Evolutionary conservation across 2,888 invertebrate genomes (phyloP), one percentile per base, ranked within the genome.

Genomic region (Boloria selene): DNA sequence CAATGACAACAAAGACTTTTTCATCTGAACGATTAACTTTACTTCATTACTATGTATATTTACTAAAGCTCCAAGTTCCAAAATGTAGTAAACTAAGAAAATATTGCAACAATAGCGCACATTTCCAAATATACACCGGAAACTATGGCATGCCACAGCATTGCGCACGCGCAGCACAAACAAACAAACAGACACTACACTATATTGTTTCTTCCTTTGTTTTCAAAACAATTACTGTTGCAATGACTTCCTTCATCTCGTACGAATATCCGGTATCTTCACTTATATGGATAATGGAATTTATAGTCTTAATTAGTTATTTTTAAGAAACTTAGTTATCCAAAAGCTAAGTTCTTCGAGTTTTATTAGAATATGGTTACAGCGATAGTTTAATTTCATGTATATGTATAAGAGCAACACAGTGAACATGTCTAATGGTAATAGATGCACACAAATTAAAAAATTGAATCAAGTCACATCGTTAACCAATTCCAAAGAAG

Each of bases 111-210:
- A 38, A 52, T 47, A 53, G 51, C 51, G 26, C 53, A 65, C 63
- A 60, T 59, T 61, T 56, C 59, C 64, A 61, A 63, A 65, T 51
- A 59, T 18, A 49, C 47, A 31, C 79, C 80, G 85, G 82, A 82
- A 79, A 77, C 78, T 73, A 76, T 74, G 70, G 73, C 74, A 77
- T 77, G 72, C 79, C 77, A 73, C 71, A 65, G 72, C 73, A 73
- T 74, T 75, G 81, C 81, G 79, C 80, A 74, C 79, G 79, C 78
- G 77, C 71, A 64, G 56, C 65, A 71, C 73, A 77, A 77, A 78
- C 77, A 77, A 76, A 80, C 80, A 77, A 73, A 75, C 75, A 74
- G 65, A 70, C 69, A 75, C 74, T 62, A 51, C 62, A 44, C 75
- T 74, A 75, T 72, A 75, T 75, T 73, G 72, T 71, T 67, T 72